A percentile compares a stretch with the other conserved stretches of the same genome.
These are phyloP conservation scores for Myotis yumanensis DNA, from an alignment of 2,113 vertebrate species.

Conservation along the genomic window DNA sequence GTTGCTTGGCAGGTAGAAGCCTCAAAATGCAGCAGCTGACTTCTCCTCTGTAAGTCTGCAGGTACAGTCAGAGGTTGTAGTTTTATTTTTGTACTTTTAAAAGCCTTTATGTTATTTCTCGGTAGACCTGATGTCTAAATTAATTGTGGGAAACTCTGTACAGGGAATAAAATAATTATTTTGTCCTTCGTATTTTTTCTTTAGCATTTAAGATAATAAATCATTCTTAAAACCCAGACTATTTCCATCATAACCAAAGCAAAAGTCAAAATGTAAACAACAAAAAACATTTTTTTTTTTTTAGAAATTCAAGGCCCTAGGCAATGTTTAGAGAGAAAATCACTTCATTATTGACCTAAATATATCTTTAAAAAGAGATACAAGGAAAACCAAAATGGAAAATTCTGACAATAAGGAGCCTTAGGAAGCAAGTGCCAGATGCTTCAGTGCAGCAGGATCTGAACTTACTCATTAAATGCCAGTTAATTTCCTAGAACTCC, in stretches of 20 bases:
- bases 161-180: background rate
- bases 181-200: conserved; percentile 6
- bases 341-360: background rate
- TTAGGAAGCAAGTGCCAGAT: background rate
- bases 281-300: background rate
- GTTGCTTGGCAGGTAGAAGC: background rate
- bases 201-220: background rate
- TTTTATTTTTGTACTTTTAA: background rate
- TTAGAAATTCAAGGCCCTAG: background rate
- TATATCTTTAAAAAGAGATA: background rate
- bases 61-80: background rate
- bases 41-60: background rate
- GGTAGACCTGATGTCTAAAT: background rate
- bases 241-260: background rate
- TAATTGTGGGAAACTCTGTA: background rate
- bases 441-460: background rate
- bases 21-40: background rate
- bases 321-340: background rate
- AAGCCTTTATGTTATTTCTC: background rate
- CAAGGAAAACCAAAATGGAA: background rate
- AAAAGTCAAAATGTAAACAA: background rate
- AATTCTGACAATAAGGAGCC: background rate
- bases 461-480: conserved; percentile 5
- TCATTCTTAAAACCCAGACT: background rate
- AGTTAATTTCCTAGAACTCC: background rate